A percentile compares a stretch with the other conserved stretches of the same genome.
phyloP scores from a whole-genome alignment of 2,888 invertebrate genomes.

The Uloborus plumipes region DNA sequence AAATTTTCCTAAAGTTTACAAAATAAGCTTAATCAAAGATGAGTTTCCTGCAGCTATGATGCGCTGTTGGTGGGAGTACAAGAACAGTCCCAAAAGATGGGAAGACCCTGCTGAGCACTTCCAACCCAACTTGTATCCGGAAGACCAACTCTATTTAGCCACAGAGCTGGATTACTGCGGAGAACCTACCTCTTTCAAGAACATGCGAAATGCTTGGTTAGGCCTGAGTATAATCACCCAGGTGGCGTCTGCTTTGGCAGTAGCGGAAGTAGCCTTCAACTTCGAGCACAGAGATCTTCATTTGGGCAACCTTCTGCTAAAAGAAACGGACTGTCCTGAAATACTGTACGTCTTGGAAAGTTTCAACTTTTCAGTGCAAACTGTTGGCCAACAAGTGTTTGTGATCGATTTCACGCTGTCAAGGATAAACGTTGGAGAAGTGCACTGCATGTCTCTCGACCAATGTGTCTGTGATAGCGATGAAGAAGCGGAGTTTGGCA shows the following conservation, averaged over 20 bases:
- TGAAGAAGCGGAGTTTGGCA: background rate
- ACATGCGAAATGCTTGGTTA: conserved; percentile 10
- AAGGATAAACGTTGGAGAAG: background rate
- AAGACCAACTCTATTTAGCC: conserved; percentile 1
- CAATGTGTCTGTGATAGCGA: too few relatives aligned
- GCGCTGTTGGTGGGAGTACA: conserved; percentile 21
- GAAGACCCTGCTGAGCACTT: conserved; percentile 19
- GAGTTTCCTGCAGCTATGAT: conserved; percentile 15
- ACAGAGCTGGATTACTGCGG: conserved; percentile 21
- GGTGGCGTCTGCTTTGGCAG: conserved; percentile 15
- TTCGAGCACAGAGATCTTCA: conserved; percentile 35
- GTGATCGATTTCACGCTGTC: conserved; percentile 36
- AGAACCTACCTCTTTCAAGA: background rate
- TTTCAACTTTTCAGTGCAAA: conserved; percentile 9
- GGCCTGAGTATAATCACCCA: conserved; percentile 22
- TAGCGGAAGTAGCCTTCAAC: conserved; percentile 20
- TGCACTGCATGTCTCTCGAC: too few relatives aligned
- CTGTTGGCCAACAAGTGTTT: conserved; percentile 17
- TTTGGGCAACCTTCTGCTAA: conserved; percentile 20
- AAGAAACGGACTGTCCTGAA: background rate
- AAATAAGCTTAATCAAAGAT: conserved; percentile 1
- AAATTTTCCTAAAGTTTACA: conserved; percentile 24
- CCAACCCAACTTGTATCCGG: conserved; percentile 14
- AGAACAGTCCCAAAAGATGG: conserved; percentile 9
- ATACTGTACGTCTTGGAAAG: conserved; percentile 5